A percentile compares a stretch with the other conserved stretches of the same genome.
These are phyloP conservation scores for Triplophysa rosa DNA, from an alignment of 2,113 vertebrate species.

Conservation along the genomic window DNA sequence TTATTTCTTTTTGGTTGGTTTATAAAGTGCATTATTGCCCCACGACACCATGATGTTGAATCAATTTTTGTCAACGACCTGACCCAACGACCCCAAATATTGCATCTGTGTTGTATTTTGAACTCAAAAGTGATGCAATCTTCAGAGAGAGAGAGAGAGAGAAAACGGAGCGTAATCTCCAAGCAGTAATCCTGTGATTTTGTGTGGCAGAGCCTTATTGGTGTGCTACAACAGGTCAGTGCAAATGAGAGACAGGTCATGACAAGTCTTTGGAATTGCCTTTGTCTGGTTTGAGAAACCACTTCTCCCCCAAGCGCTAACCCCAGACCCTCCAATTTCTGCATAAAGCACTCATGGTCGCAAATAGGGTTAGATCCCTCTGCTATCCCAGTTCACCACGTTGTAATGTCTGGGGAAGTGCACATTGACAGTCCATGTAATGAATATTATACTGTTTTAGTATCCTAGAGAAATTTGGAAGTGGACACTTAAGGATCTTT, in stretches of 20 bases:
- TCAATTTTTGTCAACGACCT: not conserved
- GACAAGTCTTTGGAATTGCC: slow-evolving; percentile 43
- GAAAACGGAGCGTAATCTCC: not conserved
- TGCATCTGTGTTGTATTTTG: slow-evolving; percentile 25
- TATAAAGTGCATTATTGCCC: slow-evolving; percentile 13
- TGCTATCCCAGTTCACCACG: not conserved
- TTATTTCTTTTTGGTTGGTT: not conserved
- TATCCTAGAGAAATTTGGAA: not conserved
- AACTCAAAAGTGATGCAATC: slow-evolving; percentile 1
- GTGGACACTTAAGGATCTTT: not conserved
- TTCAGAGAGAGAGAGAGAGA: not conserved
- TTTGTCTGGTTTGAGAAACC: slow-evolving; percentile 35
- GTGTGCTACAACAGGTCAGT: slow-evolving; percentile 28
- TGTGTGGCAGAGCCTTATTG: slow-evolving; percentile 2
- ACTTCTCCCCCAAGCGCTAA: slow-evolving; percentile 16
- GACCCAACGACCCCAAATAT: too few species aligned
- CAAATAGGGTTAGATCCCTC: slow-evolving; percentile 15
- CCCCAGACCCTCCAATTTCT: slow-evolving; percentile 27
- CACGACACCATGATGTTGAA: not conserved
- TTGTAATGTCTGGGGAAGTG: not conserved
- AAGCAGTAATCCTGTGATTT: slow-evolving; percentile 17
- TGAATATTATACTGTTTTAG: not conserved
- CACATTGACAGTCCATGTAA: too few species aligned
- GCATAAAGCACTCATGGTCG: slow-evolving; percentile 4
- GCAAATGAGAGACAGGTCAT: slow-evolving; percentile 41